Evolutionary conservation across 2,888 invertebrate genomes (phyloP), one percentile per base, ranked within the genome.

Genomic region (Cryptocheilus praepositus): DNA sequence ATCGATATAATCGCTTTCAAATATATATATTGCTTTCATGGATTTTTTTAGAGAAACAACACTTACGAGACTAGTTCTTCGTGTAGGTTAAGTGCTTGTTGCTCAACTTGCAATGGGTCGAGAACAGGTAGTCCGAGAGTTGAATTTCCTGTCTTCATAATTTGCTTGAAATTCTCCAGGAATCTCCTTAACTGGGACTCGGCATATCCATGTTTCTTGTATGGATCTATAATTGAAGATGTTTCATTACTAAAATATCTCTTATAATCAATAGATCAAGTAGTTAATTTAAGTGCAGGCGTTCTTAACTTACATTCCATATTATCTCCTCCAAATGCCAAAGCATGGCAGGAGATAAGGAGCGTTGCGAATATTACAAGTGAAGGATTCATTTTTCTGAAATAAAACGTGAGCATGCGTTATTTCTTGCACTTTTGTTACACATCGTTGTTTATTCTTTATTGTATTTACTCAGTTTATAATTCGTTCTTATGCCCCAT

Each of bases 71-170:
- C n/a, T 15, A 52, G 8, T 5, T 67, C 0, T 3, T 73, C 15
- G 0, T 64, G 16, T 2, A 82, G 0, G 0, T 67, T 3, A 2
- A 80, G 0, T 5, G 49, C 11, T 0, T 72, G 0, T 11, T 64
- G 43, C 0, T 72, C 13, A 0, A 2, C 0, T 0, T 3, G 0
- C 15, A 73, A 71, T 3, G 86, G 86, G 49, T 87, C 87, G 2
- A 84, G 36, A 0, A 65, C 46, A 0, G 86, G 86, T 22, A 87
- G 51, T 15, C 78, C 78, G 0, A 77, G n/a, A 0, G 58, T 55
- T 0, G 22, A 8, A 18, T 82, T 64, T 49, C 85, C 87, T 0
- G 54, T 70, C 49, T 16, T 69, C 57, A 84, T 4, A 0, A 51
- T 13, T 0, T 18, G 7, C 53, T 61, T 80, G 0, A 81, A 64